A percentile compares a stretch with the other conserved stretches of the same genome.
These are phyloP conservation scores for Drosophila grimshawi DNA, from an alignment of 1,140 invertebrate species.

Conservation along the genomic window DNA sequence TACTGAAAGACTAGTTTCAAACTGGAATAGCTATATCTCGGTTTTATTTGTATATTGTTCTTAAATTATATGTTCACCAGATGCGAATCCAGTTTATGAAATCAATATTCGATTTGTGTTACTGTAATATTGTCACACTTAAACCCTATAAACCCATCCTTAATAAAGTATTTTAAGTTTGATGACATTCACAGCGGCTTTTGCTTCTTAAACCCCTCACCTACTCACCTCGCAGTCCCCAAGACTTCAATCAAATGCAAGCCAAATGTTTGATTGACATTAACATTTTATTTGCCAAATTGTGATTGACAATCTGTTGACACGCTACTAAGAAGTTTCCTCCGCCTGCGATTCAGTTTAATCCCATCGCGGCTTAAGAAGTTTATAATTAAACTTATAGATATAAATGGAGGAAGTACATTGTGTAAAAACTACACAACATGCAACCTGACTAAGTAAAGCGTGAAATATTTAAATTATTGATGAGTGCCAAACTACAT, in stretches of 20 bases:
- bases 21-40: too few species aligned
- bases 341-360: neutral
- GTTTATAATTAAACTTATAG: slow-evolving; percentile 71
- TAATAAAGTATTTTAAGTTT: too few species aligned
- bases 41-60: too few species aligned
- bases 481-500: slow-evolving; percentile 51
- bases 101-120: too few species aligned
- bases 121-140: too few species aligned
- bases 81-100: too few species aligned
- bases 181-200: neutral
- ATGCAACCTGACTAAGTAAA: slow-evolving; percentile 26
- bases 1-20: too few species aligned
- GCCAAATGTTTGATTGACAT: slow-evolving; percentile 67
- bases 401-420: slow-evolving; percentile 11
- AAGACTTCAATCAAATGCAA: slow-evolving; percentile 38
- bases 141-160: too few species aligned
- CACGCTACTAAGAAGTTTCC: slow-evolving; percentile 62
- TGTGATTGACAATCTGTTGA: slow-evolving; percentile 79
- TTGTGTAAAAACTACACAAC: slow-evolving; percentile 52
- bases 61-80: too few species aligned
- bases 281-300: slow-evolving; percentile 81
- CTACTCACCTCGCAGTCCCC: neutral
- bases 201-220: neutral
- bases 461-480: slow-evolving; percentile 60
- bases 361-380: slow-evolving; percentile 37